Evolutionary conservation across 2,113 vertebrate species (phyloP), one percentile per base, ranked within the genome.

Genomic region (Pristiophorus japonicus): DNA sequence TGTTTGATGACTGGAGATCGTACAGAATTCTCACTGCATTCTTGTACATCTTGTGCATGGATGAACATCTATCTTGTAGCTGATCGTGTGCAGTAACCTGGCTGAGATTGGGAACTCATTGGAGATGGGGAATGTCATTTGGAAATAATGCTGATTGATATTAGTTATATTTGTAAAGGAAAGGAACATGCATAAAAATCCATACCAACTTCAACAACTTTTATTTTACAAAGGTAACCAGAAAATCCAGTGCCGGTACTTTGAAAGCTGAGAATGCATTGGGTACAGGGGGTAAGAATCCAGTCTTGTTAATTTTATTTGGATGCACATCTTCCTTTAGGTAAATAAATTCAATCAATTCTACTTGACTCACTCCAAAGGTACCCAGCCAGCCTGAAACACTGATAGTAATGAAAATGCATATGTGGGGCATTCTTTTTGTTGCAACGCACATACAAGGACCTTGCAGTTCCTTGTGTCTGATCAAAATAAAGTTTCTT

Each of bases 211-310:
- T 94, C 27, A 94, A 47, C 65, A 16, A 18, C 16, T 91, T 62
- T 66, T 94, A 94, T 70, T 94, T 94, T 94, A 30, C 65, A 66
- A 62, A 90, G 27, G 62, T 42, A 66, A 45, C 30, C 47, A 90
- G 51, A 90, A 93, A 94, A 66, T 94, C 63, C 91, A 92, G 90
- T 65, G n/a, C 90, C 38, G 30, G 51, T 90, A 59, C 51, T 90
- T 47, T 90, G n/a, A 67, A 66, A 67, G 20, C 22, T 66, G 38
- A 27, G 11, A 42, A 65, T 92, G n/a, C 91, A 66, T 66, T 93
- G 10, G 47, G 38, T 63, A 66, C 59, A 20, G 59, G 27, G 59
- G 30, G n/a, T 4, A 20, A 94, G 24, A 67, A 59, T 73, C 8
- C 93, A 34, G 65, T 30, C 91, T 24, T 51, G 38, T 94, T 27